Percentiles rank a stretch among this genome's conserved stretches.
These are phyloP conservation scores for Apostichopus leukothele DNA, from an alignment of 53 echinoderm and acorn worm species.

Conservation along the genomic window DNA sequence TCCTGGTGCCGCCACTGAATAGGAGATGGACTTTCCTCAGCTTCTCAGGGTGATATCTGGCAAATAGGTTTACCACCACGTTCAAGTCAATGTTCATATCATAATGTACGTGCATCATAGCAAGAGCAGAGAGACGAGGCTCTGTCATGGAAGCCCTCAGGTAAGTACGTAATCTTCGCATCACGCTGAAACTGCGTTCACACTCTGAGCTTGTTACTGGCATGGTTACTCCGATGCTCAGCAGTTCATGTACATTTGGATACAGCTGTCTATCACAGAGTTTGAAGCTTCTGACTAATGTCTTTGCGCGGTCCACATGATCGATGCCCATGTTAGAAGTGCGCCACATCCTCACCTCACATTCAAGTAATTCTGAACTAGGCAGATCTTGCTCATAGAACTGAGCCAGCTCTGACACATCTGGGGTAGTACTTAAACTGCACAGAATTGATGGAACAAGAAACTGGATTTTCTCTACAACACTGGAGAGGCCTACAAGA, in stretches of 20 bases:
- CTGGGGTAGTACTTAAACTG: slow-evolving; percentile 28
- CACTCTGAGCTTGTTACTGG: slow-evolving; percentile 39
- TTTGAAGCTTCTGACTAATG: slow-evolving; percentile 24
- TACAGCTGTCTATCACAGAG: slow-evolving; percentile 43
- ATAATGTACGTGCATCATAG: slow-evolving; percentile 35
- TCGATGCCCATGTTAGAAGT: slow-evolving; percentile 44
- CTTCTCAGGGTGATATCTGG: not conserved
- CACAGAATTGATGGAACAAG: slow-evolving; percentile 33
- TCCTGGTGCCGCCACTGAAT: too few species aligned
- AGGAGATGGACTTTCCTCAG: too few species aligned
- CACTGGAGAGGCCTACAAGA: slow-evolving; percentile 12
- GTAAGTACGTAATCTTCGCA: slow-evolving; percentile 5
- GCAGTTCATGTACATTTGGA: slow-evolving; percentile 40
- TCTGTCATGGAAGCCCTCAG: slow-evolving; percentile 43
- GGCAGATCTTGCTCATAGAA: slow-evolving; percentile 46
- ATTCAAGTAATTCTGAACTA: slow-evolving; percentile 24
- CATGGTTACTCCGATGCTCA: slow-evolving; percentile 39
- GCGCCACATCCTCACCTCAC: slow-evolving; percentile 38
- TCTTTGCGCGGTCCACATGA: slow-evolving; percentile 34
- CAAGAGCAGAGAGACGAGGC: slow-evolving; percentile 34
- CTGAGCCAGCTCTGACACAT: slow-evolving; percentile 38
- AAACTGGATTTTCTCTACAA: slow-evolving; percentile 40
- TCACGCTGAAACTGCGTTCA: slow-evolving; percentile 35
- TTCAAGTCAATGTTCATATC: slow-evolving; percentile 42
- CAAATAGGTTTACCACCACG: slow-evolving; percentile 7